Evolutionary conservation across 2,113 vertebrate genomes (phyloP).

Genomic region (Anolis sagrei): DNA sequence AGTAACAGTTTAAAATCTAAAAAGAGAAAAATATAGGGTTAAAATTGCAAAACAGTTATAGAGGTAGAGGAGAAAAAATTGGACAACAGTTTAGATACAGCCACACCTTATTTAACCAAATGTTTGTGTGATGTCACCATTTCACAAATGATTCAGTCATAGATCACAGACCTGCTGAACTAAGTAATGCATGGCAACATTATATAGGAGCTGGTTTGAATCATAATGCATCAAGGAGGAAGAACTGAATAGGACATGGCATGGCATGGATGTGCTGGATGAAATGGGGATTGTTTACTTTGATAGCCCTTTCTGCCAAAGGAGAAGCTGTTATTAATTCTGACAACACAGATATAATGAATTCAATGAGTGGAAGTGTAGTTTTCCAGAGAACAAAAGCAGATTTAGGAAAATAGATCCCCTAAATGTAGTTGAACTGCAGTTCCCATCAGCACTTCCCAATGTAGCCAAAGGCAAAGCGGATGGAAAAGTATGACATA

Average conservation of each 20-base stretch:
- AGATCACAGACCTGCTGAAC: slow-evolving; percentile 34
- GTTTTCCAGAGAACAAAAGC: neutral
- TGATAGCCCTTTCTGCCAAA: neutral
- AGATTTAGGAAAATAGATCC: neutral
- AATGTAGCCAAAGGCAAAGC: neutral
- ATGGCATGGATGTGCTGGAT: neutral
- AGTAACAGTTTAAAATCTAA: neutral
- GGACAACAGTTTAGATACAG: neutral
- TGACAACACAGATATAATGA: neutral
- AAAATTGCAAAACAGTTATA: neutral
- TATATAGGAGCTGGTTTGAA: slow-evolving; percentile 1
- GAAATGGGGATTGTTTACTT: neutral
- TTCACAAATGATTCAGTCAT: slow-evolving; percentile 20
- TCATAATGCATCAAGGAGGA: slow-evolving; percentile 14
- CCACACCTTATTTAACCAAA: slow-evolving; percentile 28
- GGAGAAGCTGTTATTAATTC: neutral
- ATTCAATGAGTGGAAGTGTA: neutral
- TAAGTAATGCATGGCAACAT: slow-evolving; percentile 12
- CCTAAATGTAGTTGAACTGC: neutral
- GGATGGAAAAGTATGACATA: neutral
- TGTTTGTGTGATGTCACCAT: slow-evolving; percentile 36
- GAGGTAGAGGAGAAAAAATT: no score
- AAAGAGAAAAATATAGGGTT: neutral
- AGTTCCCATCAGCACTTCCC: neutral
- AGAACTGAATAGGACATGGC: slow-evolving; percentile 1